Evolutionary conservation across 30 jellyfish, hydroid and myxozoan species (phyloP).

Genomic region (Hydractinia echinata): DNA sequence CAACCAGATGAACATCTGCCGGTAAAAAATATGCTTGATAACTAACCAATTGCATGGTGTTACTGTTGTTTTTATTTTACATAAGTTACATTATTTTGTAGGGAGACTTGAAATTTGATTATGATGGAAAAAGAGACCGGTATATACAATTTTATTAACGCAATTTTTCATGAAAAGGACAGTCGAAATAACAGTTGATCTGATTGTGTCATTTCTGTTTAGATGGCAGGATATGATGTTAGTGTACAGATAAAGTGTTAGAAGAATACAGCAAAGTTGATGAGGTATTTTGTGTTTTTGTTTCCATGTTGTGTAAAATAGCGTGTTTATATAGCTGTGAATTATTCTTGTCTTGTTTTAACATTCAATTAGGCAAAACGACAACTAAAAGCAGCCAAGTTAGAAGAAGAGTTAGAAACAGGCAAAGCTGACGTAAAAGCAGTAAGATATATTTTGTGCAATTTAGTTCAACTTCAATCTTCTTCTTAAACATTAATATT

Average conservation of each 20-base stretch:
- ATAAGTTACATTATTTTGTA: conserved; percentile 3
- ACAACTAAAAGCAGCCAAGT: conserved; percentile 83
- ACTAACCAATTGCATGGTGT: no score
- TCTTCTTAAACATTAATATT: no score
- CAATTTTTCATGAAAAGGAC: background rate
- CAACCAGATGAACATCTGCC: conserved; percentile 91
- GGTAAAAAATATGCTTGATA: conserved; percentile 30
- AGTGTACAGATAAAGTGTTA: conserved; percentile 62
- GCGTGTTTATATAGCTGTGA: background rate
- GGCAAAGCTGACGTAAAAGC: conserved; percentile 71
- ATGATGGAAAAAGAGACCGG: conserved; percentile 99
- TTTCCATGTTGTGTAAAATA: background rate
- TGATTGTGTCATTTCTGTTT: background rate
- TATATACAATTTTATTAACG: background rate
- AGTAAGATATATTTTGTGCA: conserved; percentile 22
- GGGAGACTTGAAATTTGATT: conserved; percentile 94
- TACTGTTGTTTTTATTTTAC: background rate
- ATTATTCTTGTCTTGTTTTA: background rate
- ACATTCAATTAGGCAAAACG: conserved; percentile 62
- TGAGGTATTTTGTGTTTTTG: conserved; percentile 45
- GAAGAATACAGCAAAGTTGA: conserved; percentile 89
- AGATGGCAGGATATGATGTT: conserved; percentile 98
- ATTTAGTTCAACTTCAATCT: background rate
- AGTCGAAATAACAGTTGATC: background rate
- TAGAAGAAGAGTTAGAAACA: conserved; percentile 86